Conservation (phyloP, 2,888 invertebrate species). For the Folsomia candida region DNA sequence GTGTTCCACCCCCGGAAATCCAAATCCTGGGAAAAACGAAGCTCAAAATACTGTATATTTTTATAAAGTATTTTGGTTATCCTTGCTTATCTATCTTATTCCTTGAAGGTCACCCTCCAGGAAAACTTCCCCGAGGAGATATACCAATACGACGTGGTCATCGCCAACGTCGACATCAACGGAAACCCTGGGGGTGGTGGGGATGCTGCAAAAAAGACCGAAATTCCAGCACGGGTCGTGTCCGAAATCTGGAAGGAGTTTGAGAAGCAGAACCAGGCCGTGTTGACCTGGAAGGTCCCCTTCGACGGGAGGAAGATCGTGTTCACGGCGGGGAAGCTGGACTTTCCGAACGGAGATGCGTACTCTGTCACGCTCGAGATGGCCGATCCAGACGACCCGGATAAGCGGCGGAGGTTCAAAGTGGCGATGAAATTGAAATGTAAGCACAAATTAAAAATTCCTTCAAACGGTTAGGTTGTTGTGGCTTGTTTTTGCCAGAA, state of each 20-base stretch:
- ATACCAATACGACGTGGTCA: constrained; percentile 31
- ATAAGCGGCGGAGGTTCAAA: constrained; percentile 18
- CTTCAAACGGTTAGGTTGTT: too few species aligned
- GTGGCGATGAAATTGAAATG: constrained; percentile 30
- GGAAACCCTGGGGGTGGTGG: neutral
- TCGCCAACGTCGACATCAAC: neutral
- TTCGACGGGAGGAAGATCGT: constrained; percentile 33
- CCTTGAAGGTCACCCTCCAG: too few species aligned
- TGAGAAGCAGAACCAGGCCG: neutral
- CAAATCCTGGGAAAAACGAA: too few species aligned
- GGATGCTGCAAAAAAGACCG: neutral
- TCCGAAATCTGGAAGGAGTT: constrained; percentile 20
- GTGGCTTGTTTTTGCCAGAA: too few species aligned
- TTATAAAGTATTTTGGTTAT: too few species aligned
- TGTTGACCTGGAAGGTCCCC: constrained; percentile 17
- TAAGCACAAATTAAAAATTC: constrained; percentile 13
- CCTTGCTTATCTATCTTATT: too few species aligned
- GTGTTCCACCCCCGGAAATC: too few species aligned
- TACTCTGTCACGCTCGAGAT: constrained; percentile 13
- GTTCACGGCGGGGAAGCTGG: constrained; percentile 14
- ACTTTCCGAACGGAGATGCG: too few species aligned
- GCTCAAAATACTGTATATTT: too few species aligned
- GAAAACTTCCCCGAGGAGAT: constrained; percentile 9
- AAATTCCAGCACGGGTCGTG: constrained; percentile 21
- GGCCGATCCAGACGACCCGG: constrained; percentile 31